Base-by-base conservation (phyloP, 1,140 invertebrate genomes). In the Drosophila rhopaloa region DNA sequence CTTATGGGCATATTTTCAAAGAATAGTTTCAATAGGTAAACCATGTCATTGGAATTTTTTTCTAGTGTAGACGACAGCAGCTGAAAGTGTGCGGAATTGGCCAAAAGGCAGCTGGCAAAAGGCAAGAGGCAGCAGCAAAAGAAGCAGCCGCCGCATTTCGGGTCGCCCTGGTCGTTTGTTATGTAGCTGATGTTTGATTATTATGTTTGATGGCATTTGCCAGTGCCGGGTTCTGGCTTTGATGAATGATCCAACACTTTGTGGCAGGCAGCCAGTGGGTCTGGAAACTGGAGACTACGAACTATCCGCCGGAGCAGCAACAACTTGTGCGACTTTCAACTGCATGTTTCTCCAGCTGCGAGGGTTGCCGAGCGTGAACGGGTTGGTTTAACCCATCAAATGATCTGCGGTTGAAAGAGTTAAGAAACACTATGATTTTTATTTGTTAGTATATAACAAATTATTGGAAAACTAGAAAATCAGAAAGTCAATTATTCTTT, bases 101-200 rank as follows among this genome's bases (percentile, higher is more conserved):
- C 70, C 53, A 53, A 63, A 44, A 68, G 62, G 56, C 79, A 63
- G 59, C 50, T 71, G 53, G 77, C 35, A 57, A 27, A 24, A 24
- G 71, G 19, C 43, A 10, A 51, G n/a, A 54, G 16, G 13, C 46
- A 37, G 47, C 79, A 79, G 58, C 79, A 66, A 88, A 24, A 67
- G 32, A 76, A 55, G 63, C 50, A 51, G 58, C 79, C 78, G 66
- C 79, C 83, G 81, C 75, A 83, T 73, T 89, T 88, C 50, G 80
- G 84, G 68, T 84, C 54, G 80, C 84, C 47, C 19, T 71, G 66
- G 81, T 89, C 85, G 85, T 89, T 89, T 89, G 84, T 89, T 89
- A 89, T 89, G 85, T 79, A 84, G 77, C 80, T 89, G 84, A 89
- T 89, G 84, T 89, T 89, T 89, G 84, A 89, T 89, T 89, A 89